These are phyloP conservation scores for Drosophila putrida DNA, from an alignment of 2,888 invertebrate genomes.

Conservation along the genomic window DNA sequence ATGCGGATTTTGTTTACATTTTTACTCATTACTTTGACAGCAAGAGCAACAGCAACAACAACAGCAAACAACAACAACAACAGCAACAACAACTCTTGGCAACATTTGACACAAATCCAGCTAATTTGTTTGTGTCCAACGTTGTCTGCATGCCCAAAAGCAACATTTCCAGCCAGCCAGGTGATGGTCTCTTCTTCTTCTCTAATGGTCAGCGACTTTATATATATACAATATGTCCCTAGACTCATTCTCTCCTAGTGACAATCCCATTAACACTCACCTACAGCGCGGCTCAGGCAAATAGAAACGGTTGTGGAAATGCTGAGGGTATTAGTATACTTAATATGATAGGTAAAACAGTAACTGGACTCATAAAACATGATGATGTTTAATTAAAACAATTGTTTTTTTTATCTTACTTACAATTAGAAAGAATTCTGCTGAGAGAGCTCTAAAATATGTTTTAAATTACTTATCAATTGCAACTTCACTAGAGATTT, in stretches of 20 bases:
- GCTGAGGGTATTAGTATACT: not conserved
- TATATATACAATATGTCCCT: constrained; percentile 1
- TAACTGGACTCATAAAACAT: no score
- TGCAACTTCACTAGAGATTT: no score
- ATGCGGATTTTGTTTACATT: constrained; percentile 70
- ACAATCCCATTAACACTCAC: not conserved
- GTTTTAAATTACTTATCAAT: no score
- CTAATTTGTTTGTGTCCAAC: constrained; percentile 63
- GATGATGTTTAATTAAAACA: no score
- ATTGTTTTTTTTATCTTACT: no score
- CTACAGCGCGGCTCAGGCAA: constrained; percentile 10
- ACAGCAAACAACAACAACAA: constrained; percentile 6
- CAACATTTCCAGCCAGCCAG: constrained; percentile 12
- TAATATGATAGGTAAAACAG: no score
- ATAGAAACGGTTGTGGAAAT: constrained; percentile 1
- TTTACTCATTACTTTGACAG: constrained; percentile 49
- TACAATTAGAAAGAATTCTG: no score
- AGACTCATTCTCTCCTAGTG: not conserved
- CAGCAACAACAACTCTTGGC: constrained; percentile 19
- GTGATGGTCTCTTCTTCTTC: constrained; percentile 14
- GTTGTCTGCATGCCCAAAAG: constrained; percentile 5
- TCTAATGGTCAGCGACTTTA: constrained; percentile 13
- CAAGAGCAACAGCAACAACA: constrained; percentile 16
- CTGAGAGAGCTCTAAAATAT: no score
- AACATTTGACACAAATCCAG: constrained; percentile 45